Evolutionary conservation across 2,797 vertebrate genomes (phyloP).

Genomic region (Sebastes baramenuke): DNA sequence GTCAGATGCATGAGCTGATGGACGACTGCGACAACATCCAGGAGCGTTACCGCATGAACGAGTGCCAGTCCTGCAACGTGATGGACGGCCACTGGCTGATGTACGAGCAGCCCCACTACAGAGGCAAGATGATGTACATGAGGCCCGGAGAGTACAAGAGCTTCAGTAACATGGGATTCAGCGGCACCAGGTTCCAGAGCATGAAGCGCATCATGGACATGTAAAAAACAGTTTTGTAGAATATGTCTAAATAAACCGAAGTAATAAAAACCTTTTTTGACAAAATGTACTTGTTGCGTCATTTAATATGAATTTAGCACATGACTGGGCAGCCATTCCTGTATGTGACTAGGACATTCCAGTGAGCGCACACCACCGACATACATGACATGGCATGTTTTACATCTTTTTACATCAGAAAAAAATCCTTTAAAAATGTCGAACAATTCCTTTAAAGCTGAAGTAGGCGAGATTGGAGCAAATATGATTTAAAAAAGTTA

Average conservation of each 20-base stretch:
- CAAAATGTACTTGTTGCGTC: background rate
- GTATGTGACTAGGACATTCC: background rate
- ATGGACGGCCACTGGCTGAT: slow-evolving; percentile 79
- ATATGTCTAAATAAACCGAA: slow-evolving; percentile 8
- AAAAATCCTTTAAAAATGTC: background rate
- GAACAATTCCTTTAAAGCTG: too few relatives aligned
- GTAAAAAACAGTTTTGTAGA: slow-evolving; percentile 17
- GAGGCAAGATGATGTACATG: slow-evolving; percentile 74
- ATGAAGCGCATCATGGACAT: slow-evolving; percentile 73
- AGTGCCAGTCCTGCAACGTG: slow-evolving; percentile 74
- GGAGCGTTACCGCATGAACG: slow-evolving; percentile 70
- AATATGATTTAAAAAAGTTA: too few relatives aligned
- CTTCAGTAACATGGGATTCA: slow-evolving; percentile 74
- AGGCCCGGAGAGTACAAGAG: slow-evolving; percentile 78
- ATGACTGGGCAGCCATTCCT: background rate
- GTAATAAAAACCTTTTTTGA: slow-evolving; percentile 36
- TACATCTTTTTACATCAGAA: background rate
- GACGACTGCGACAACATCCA: slow-evolving; percentile 69
- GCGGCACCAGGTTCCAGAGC: slow-evolving; percentile 66
- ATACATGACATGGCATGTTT: background rate
- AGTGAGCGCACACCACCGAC: background rate
- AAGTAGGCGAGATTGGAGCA: too few relatives aligned
- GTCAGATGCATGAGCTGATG: slow-evolving; percentile 64
- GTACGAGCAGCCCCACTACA: slow-evolving; percentile 75
- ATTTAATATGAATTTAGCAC: background rate